These are phyloP conservation scores for Petroica traversi DNA, from an alignment of 2,113 vertebrate species.

Conservation along the genomic window DNA sequence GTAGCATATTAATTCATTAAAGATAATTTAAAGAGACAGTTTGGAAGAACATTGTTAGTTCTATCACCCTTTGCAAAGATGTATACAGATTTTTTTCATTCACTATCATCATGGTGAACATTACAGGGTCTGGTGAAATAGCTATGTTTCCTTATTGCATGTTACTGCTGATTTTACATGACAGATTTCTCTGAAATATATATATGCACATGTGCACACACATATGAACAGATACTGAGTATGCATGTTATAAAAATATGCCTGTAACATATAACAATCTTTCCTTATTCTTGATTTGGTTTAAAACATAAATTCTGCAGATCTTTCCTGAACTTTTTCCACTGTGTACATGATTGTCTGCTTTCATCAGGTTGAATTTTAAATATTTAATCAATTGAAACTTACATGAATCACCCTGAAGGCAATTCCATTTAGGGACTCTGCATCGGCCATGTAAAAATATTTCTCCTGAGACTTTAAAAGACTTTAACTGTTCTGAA, in stretches of 20 bases:
- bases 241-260: background rate
- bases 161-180: background rate
- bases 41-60: background rate
- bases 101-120: background rate
- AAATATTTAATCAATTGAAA: constrained; percentile 3
- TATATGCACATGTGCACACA: rapidly evolving
- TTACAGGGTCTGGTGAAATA: background rate
- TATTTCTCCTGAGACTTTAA: constrained; percentile 20
- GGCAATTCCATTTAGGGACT: background rate
- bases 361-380: constrained; percentile 18
- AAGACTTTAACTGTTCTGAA: constrained; percentile 21
- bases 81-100: background rate
- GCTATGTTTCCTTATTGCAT: background rate
- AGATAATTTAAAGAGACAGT: background rate
- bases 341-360: background rate
- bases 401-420: background rate
- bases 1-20: background rate
- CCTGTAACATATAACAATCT: background rate
- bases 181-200: background rate
- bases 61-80: background rate
- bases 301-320: background rate
- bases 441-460: background rate
- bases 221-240: background rate
- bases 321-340: background rate
- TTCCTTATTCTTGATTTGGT: background rate